Conservation (phyloP, 2,113 vertebrate species). For the Larimichthys polyactis region DNA sequence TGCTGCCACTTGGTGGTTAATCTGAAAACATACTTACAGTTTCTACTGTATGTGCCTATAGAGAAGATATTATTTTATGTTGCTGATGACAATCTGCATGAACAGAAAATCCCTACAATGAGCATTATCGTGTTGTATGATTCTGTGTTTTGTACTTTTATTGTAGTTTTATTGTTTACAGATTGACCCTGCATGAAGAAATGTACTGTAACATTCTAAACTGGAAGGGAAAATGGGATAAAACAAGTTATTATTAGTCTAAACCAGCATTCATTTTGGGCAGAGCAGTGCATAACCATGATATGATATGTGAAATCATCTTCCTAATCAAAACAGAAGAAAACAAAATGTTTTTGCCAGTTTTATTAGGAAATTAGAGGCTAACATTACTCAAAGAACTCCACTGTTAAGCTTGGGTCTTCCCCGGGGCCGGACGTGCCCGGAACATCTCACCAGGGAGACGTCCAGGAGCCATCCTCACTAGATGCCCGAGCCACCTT, state of each 20-base stretch:
- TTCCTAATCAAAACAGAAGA: no score
- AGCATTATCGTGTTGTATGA: neutral
- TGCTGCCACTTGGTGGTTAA: slow-evolving; percentile 60
- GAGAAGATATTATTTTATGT: neutral
- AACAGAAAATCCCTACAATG: neutral
- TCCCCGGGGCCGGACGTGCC: no score
- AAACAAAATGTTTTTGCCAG: no score
- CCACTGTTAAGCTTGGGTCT: no score
- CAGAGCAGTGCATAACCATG: no score
- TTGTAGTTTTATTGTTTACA: neutral
- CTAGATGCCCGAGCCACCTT: no score
- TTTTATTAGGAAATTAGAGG: no score
- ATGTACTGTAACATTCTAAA: neutral
- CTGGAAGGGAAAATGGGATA: neutral
- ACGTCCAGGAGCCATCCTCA: no score
- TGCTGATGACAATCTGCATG: neutral
- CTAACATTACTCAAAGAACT: no score
- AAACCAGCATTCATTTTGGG: neutral
- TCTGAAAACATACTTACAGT: slow-evolving; percentile 6
- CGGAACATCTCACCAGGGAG: no score
- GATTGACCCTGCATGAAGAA: neutral
- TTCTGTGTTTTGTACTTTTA: neutral
- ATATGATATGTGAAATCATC: no score
- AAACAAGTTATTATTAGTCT: neutral
- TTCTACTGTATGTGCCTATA: neutral